Base-by-base conservation (phyloP, 1,140 invertebrate genomes). In the Proctacanthus coquilletti region DNA sequence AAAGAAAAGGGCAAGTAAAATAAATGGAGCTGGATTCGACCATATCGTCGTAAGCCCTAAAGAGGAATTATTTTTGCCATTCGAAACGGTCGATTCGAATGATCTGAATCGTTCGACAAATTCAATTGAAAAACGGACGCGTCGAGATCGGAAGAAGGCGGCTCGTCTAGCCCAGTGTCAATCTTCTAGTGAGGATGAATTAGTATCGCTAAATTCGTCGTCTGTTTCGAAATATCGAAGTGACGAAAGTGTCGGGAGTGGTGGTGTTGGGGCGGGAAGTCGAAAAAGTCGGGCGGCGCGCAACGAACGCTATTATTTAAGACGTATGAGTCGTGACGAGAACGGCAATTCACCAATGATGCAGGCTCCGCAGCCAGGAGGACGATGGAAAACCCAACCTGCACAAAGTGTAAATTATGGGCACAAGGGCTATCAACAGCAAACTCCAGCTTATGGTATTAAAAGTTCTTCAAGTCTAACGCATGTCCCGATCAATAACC, bases 251-350 rank as follows among this genome's bases (percentile, higher is more conserved):
- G 62, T 72, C 32, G 71, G 68, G 49, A 62, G 62, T 21, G 64
- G 60, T 36, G 64, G 66, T 45, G 71, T 68, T 29, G 70, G 68
- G 18, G 71, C 66, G 4, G 52, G 65, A 23, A 70, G 54, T 40
- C 60, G 65, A 13, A 60, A 62, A 38, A 69, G 71, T 18, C 65
- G 81, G 36, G 70, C 72, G 14, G 79, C 81, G 0, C 65, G 82
- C 45, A 84, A 80, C 33, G 82, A 85, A 54, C 66, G 82, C 20
- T 82, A 84, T 47, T 71, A 80, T 32, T n/a, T n/a, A n/a, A 80
- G 80, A 50, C 63, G 82, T 21, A 60, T 81, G 34, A 80, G 76
- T 3, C 66, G 72, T 23, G 79, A 82, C 40, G 75, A 78, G 23
- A 72, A 51, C 59, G 66, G 15, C 65, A 69, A 39, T 48, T 70